phyloP scores from a whole-genome alignment of 1,140 invertebrate species.

The Caenorhabditis latens region DNA sequence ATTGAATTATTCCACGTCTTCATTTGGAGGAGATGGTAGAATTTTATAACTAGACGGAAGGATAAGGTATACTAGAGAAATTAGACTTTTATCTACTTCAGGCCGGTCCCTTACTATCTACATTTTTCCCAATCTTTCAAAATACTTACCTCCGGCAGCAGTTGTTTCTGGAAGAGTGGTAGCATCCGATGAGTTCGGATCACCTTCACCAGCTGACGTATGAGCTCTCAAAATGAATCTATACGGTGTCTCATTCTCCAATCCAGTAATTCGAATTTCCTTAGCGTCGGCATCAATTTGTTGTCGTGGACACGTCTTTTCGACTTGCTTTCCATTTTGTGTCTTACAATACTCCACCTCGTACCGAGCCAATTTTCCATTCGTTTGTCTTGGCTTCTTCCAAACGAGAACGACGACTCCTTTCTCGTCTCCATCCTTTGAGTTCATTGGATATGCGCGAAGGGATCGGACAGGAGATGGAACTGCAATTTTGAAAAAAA shows the following conservation, averaged over 20 bases:
- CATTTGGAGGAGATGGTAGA: too few relatives aligned
- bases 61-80: too few relatives aligned
- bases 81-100: too few relatives aligned
- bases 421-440: slow-evolving; percentile 66
- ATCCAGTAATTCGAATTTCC: slow-evolving; percentile 62
- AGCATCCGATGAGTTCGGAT: slow-evolving; percentile 75
- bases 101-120: too few relatives aligned
- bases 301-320: slow-evolving; percentile 46
- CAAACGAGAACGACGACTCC: slow-evolving; percentile 81
- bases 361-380: slow-evolving; percentile 83
- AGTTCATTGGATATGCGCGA: slow-evolving; percentile 75
- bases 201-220: slow-evolving; percentile 72
- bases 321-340: slow-evolving; percentile 46
- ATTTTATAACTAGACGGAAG: too few relatives aligned
- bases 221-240: slow-evolving; percentile 73
- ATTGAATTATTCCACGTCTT: too few relatives aligned
- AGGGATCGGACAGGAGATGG: slow-evolving; percentile 73
- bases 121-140: too few relatives aligned
- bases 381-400: slow-evolving; percentile 91
- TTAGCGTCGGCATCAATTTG: slow-evolving; percentile 39
- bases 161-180: slow-evolving; percentile 72
- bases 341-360: slow-evolving; percentile 59
- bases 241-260: slow-evolving; percentile 73
- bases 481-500: slow-evolving; percentile 68
- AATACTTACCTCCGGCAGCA: slow-evolving; percentile 67